Conservation (phyloP, 2,797 vertebrate species). For the Lepilemur ruficaudatus region DNA sequence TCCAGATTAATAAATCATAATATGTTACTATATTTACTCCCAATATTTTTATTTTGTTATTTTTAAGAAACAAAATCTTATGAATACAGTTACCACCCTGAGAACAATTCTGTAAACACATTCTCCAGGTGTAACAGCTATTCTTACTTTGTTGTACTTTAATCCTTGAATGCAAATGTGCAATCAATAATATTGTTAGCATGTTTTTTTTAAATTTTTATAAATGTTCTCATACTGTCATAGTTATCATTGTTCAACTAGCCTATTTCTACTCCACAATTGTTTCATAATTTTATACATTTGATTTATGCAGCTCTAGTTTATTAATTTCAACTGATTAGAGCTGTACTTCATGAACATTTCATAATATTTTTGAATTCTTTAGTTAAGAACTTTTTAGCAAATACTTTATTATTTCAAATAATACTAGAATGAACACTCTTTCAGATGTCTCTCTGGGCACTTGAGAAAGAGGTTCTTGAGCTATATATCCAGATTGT, state of each 20-base stretch:
- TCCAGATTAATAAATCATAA: not conserved
- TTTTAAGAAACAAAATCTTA: not conserved
- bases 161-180: not conserved
- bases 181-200: not conserved
- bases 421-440: not conserved
- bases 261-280: not conserved
- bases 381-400: not conserved
- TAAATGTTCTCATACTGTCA: not conserved
- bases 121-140: not conserved
- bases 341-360: not conserved
- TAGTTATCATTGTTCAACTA: not conserved
- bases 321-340: constrained; percentile 49
- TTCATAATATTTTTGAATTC: constrained; percentile 57
- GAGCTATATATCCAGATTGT: not conserved
- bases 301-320: not conserved
- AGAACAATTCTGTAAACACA: not conserved
- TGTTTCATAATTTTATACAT: constrained; percentile 21
- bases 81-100: not conserved
- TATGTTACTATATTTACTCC: not conserved
- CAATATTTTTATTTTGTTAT: not conserved
- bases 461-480: not conserved
- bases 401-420: not conserved
- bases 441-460: not conserved
- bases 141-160: not conserved
- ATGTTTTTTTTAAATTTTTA: not conserved